Evolutionary conservation across 2,888 invertebrate species (phyloP), one percentile per base, ranked within the genome.

Genomic region (Nomada ruficornis): DNA sequence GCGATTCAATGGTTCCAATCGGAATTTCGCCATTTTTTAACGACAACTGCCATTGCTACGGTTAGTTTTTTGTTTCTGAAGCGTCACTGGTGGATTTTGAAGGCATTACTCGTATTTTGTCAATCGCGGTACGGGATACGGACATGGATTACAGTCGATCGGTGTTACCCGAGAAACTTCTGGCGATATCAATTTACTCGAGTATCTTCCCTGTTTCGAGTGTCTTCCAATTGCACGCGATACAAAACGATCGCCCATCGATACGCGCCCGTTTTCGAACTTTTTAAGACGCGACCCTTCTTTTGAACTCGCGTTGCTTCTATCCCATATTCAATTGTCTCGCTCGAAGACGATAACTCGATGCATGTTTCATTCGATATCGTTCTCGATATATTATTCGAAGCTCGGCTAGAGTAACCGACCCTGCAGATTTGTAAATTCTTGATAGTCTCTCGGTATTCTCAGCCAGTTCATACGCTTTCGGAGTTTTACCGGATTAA

Each of bases 291-390:
- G 0, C 3, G 11, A 5, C 5, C 7, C 15, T 52, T 42, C 29
- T 59, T n/a, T 15, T 1, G 54, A 26, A 29, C 29, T 52, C 64
- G 44, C 10, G 57, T 62, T 67, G 54, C 9, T 11, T 5, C 3
- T 4, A 13, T 62, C 15, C n/a, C 9, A 44, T 44, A 29, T 47
- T 59, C 26, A 26, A 36, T 11, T 2, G 9, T 11, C 11, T 5
- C 15, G 18, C 23, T 52, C 9, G 64, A n/a, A 42, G 20, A 26
- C 15, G 23, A 9, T 1, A 50, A 23, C n/a, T 68, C 42, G 47
- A 50, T 50, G 29, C 15, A 67, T 73, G 11, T 29, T 64, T 60
- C 47, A 60, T 60, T 20, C 15, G 10, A n/a, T 29, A 59, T 69
- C 9, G 23, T 1, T 55, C 20, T 44, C 13, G 57, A 42, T 52